Evolutionary conservation across 2,888 invertebrate species (phyloP).

Genomic region (Adelphocoris suturalis): DNA sequence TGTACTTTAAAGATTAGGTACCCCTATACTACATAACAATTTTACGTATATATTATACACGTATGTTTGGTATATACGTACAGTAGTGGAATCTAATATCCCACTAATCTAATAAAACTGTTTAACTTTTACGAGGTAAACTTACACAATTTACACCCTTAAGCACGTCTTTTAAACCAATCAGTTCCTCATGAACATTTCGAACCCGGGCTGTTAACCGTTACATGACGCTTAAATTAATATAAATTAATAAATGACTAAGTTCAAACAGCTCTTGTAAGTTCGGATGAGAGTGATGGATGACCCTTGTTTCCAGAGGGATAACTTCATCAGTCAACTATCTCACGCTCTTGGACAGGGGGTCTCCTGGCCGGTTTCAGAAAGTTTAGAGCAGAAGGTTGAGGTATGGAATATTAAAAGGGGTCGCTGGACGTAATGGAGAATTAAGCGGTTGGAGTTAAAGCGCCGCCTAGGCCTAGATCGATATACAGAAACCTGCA

Average conservation of each 20-base stretch:
- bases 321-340: constrained; percentile 6
- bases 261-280: background rate
- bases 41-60: too few species aligned
- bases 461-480: background rate
- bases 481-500: background rate
- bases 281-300: background rate
- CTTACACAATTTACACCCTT: background rate
- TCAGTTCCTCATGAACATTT: background rate
- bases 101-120: too few species aligned
- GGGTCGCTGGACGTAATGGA: constrained; percentile 19
- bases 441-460: constrained; percentile 27
- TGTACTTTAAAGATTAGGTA: too few species aligned
- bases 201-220: background rate
- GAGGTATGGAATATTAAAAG: constrained; percentile 39
- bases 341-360: background rate
- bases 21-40: too few species aligned
- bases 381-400: constrained; percentile 17
- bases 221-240: background rate
- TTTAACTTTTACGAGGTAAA: background rate
- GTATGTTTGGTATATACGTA: too few species aligned
- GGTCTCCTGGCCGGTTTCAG: background rate
- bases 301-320: background rate
- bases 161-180: background rate
- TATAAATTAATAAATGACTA: background rate
- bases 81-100: too few species aligned